Evolutionary conservation across 64 coral and sea anemone genomes (phyloP).

Genomic region (Astreopora myriophthalma): DNA sequence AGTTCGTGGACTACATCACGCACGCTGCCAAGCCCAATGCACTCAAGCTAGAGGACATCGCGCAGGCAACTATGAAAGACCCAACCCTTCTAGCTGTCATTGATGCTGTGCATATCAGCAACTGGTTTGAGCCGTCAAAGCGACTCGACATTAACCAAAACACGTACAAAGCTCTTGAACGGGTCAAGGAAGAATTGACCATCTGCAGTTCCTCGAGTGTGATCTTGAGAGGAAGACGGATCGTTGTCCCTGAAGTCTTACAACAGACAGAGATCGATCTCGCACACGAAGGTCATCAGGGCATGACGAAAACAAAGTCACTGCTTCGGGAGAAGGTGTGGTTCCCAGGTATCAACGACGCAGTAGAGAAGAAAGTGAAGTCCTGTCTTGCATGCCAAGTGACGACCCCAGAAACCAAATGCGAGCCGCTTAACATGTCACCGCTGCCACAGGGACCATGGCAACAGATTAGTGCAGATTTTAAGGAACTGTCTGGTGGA

Average conservation of each 20-base stretch:
- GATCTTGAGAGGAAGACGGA: constrained; percentile 11
- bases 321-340: constrained; percentile 44
- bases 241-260: constrained; percentile 22
- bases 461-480: constrained; percentile 67
- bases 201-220: background rate
- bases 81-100: constrained; percentile 54
- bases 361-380: constrained; percentile 63
- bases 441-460: constrained; percentile 50
- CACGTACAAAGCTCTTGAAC: background rate
- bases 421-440: constrained; percentile 57
- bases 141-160: constrained; percentile 8
- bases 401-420: constrained; percentile 40
- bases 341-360: constrained; percentile 40
- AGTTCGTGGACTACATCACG: constrained; percentile 34
- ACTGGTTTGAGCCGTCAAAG: constrained; percentile 27
- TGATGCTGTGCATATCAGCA: constrained; percentile 11
- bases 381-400: constrained; percentile 51
- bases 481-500: constrained; percentile 36
- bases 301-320: constrained; percentile 18
- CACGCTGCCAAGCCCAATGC: constrained; percentile 18
- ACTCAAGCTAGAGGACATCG: constrained; percentile 58
- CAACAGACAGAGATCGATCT: background rate
- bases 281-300: constrained; percentile 43
- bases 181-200: background rate
- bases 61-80: constrained; percentile 24